Conservation (phyloP, 2,888 invertebrate species). For the Tenodera sinensis region DNA sequence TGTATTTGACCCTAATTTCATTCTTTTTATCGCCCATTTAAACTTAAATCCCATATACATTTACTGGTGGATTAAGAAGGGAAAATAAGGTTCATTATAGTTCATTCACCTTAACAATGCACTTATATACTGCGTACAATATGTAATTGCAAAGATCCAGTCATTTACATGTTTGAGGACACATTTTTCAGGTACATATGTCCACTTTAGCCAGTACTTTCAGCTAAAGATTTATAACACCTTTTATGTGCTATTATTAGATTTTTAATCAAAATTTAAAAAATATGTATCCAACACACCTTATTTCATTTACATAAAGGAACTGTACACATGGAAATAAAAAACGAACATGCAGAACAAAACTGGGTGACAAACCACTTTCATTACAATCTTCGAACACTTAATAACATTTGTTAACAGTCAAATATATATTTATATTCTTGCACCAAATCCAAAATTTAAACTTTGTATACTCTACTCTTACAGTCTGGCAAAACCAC, state of each 20-base stretch:
- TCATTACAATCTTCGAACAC: background rate
- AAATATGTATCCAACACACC: conserved; percentile 13
- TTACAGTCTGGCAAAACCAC: background rate
- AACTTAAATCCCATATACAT: background rate
- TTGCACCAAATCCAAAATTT: background rate
- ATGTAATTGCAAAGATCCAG: background rate
- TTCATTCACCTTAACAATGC: background rate
- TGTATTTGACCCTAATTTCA: background rate
- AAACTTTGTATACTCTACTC: background rate
- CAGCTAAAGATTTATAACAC: background rate
- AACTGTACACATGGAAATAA: conserved; percentile 8
- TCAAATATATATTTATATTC: background rate
- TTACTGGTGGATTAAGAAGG: background rate
- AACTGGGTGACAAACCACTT: background rate
- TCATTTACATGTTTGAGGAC: background rate
- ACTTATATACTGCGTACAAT: background rate
- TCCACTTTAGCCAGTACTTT: background rate
- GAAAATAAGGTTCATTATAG: background rate
- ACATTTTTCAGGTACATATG: background rate
- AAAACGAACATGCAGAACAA: background rate
- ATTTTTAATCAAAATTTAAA: background rate
- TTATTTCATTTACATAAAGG: conserved; percentile 12
- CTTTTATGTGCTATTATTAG: background rate
- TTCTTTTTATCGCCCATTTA: background rate
- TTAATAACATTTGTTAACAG: background rate